These are phyloP conservation scores for Mercenaria mercenaria DNA, from an alignment of 1,140 invertebrate genomes.

Conservation along the genomic window DNA sequence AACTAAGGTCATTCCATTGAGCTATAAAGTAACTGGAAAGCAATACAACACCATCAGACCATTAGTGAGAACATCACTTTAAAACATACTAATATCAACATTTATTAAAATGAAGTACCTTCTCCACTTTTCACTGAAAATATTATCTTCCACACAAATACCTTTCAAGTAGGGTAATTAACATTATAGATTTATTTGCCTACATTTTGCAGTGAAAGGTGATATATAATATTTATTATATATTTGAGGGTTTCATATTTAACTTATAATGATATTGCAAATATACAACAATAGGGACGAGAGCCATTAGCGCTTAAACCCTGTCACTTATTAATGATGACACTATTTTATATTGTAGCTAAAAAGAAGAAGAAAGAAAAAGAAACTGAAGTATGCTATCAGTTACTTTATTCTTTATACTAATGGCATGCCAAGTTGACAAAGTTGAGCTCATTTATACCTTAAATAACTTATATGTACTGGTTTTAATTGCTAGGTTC, in stretches of 20 bases:
- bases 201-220: neutral
- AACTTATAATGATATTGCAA: neutral
- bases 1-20: too few relatives aligned
- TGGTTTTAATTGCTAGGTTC: too few relatives aligned
- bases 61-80: too few relatives aligned
- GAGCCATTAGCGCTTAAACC: neutral
- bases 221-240: neutral
- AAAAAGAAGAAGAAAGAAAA: neutral
- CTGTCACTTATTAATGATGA: conserved; percentile 19
- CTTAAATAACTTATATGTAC: too few relatives aligned
- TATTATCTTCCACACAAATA: neutral
- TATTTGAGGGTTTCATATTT: neutral
- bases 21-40: too few relatives aligned
- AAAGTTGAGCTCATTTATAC: neutral
- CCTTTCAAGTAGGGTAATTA: conserved; percentile 27
- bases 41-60: too few relatives aligned
- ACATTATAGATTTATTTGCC: conserved; percentile 1
- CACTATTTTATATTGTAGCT: neutral
- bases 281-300: neutral
- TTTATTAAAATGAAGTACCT: neutral
- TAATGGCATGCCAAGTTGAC: neutral
- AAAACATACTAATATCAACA: too few relatives aligned
- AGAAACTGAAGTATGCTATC: neutral
- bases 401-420: neutral
- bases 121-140: neutral